phyloP scores from a whole-genome alignment of 1,140 invertebrate genomes.

The Dendroctonus valens region DNA sequence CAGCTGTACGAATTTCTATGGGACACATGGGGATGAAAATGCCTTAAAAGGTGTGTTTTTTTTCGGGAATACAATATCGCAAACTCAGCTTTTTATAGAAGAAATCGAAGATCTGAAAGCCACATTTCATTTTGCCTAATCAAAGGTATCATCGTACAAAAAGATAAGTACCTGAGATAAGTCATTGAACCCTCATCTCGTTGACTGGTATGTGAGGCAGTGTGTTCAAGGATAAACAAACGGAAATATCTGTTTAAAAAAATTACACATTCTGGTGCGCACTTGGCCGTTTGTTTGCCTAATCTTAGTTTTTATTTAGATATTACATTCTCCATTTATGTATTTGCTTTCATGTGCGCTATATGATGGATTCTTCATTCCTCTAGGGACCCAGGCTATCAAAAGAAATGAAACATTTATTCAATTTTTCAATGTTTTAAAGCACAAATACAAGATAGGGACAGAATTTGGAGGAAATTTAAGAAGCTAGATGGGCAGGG shows the following conservation, averaged over 20 bases:
- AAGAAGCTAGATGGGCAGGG: no score
- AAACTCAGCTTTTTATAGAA: neutral
- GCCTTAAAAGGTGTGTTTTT: neutral
- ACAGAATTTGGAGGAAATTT: no score
- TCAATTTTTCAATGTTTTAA: no score
- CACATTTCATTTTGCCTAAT: neutral
- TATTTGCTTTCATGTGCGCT: no score
- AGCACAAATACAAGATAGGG: no score
- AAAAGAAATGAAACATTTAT: no score
- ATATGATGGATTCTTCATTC: no score
- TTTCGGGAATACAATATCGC: no score
- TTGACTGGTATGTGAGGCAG: neutral
- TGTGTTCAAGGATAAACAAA: neutral
- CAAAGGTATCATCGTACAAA: neutral
- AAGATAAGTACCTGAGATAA: neutral
- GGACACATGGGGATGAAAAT: neutral
- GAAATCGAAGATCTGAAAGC: no score
- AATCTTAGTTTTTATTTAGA: neutral
- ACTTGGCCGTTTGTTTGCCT: slow-evolving; percentile 1
- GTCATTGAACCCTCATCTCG: slow-evolving; percentile 4
- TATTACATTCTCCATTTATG: no score
- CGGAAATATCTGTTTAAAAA: neutral
- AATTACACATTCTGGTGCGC: neutral
- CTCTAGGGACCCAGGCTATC: no score
- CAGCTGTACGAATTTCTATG: slow-evolving; percentile 6